A percentile compares a stretch with the other conserved stretches of the same genome.
Evolutionary conservation across 1,140 invertebrate species (phyloP).

Genomic region (Drosophila sulfurigaster): DNA sequence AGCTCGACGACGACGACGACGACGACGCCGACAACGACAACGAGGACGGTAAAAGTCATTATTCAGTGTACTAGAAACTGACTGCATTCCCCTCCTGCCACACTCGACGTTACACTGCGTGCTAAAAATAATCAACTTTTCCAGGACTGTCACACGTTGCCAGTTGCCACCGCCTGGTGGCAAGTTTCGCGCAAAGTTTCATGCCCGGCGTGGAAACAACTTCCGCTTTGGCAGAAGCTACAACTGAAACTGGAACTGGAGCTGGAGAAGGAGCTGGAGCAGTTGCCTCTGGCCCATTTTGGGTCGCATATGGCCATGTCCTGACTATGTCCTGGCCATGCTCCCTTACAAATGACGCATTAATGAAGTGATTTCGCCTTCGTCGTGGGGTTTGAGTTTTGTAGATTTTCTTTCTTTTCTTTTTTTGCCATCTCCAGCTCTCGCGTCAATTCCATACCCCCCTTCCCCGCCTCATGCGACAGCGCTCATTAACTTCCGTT

Average conservation of each 20-base stretch:
- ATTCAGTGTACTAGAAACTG: conserved; percentile 76
- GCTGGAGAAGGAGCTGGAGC: conserved; percentile 16
- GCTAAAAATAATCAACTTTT: conserved; percentile 83
- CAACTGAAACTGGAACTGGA: no score
- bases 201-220: conserved; percentile 66
- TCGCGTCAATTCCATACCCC: background rate
- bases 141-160: conserved; percentile 75
- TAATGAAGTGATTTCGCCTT: conserved; percentile 78
- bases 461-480: conserved; percentile 6
- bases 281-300: conserved; percentile 60
- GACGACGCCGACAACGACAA: conserved; percentile 33
- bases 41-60: conserved; percentile 76
- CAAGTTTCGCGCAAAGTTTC: conserved; percentile 76
- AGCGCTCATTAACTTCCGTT: conserved; percentile 76
- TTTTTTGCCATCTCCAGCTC: conserved; percentile 10
- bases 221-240: conserved; percentile 51
- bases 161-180: conserved; percentile 55
- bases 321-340: conserved; percentile 54
- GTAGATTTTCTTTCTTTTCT: conserved; percentile 28
- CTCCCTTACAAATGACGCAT: conserved; percentile 77
- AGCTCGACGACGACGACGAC: conserved; percentile 24
- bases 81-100: conserved; percentile 27
- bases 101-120: conserved; percentile 31
- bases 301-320: conserved; percentile 65
- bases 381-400: conserved; percentile 56